Percentiles rank a stretch among this genome's conserved stretches.
Evolutionary conservation across 1,140 invertebrate species (phyloP).

Genomic region (Lerema accius): DNA sequence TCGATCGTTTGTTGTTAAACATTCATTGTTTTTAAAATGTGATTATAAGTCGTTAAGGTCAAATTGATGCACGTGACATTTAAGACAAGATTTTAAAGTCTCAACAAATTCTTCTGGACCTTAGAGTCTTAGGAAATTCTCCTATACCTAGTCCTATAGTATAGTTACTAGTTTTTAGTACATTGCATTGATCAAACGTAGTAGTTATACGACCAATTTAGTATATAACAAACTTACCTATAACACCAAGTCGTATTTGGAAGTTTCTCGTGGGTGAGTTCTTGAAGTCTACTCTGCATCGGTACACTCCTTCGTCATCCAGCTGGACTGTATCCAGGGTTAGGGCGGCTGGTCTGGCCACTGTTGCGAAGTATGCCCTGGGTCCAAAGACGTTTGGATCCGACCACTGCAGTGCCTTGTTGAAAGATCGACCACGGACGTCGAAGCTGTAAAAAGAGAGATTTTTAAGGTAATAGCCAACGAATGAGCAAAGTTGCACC

Average conservation of each 20-base stretch:
- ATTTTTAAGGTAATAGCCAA: no score
- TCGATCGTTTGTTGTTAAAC: not conserved
- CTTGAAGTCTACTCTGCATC: constrained; percentile 16
- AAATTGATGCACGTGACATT: no score
- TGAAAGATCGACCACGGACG: constrained; percentile 89
- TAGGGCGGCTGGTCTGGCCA: constrained; percentile 88
- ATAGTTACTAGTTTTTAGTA: no score
- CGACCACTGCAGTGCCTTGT: constrained; percentile 90
- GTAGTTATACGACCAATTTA: no score
- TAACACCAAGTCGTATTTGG: constrained; percentile 94
- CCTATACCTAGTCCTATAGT: no score
- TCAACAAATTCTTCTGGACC: no score
- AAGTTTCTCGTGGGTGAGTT: constrained; percentile 90
- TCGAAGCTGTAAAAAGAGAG: constrained; percentile 87
- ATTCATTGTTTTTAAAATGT: not conserved
- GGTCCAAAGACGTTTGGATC: constrained; percentile 89
- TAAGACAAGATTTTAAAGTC: no score
- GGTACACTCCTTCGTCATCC: constrained; percentile 6
- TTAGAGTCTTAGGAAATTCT: no score
- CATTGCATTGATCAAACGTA: no score
- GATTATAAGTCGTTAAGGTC: no score
- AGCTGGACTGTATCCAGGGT: constrained; percentile 57
- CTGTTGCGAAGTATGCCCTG: constrained; percentile 90
- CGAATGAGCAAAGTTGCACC: no score
- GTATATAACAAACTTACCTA: constrained; percentile 87